Conservation (phyloP, 2,888 invertebrate genomes). For the Chromoteleia sp. region DNA sequence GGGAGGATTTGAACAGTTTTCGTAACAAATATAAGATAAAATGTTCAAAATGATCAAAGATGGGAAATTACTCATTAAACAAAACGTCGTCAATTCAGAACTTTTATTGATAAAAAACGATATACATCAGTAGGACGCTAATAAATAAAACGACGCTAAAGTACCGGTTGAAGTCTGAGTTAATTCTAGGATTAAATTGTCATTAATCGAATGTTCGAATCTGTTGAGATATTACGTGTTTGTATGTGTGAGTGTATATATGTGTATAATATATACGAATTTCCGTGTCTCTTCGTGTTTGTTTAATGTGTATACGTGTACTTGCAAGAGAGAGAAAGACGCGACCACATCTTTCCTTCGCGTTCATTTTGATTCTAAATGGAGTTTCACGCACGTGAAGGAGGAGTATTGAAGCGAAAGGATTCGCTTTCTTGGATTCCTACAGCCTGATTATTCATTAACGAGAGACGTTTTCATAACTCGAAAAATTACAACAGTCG, state of each 20-base stretch:
- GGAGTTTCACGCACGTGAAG: slow-evolving; percentile 61
- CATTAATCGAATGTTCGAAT: slow-evolving; percentile 47
- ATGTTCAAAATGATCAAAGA: neutral
- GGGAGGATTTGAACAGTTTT: too few relatives aligned
- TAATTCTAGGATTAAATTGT: slow-evolving; percentile 63
- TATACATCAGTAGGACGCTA: slow-evolving; percentile 63
- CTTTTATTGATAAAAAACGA: slow-evolving; percentile 69
- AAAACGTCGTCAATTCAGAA: slow-evolving; percentile 46
- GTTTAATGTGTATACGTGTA: slow-evolving; percentile 24
- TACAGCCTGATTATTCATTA: slow-evolving; percentile 64
- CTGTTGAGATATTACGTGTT: slow-evolving; percentile 28
- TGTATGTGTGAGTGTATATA: slow-evolving; percentile 22
- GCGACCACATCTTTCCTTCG: slow-evolving; percentile 25
- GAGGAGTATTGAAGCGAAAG: slow-evolving; percentile 64
- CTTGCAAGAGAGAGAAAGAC: slow-evolving; percentile 32
- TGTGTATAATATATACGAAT: slow-evolving; percentile 12
- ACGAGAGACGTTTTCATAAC: slow-evolving; percentile 58
- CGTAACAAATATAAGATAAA: too few relatives aligned
- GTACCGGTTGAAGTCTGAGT: slow-evolving; percentile 48
- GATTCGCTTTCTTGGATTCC: slow-evolving; percentile 66
- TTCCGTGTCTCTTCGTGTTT: slow-evolving; percentile 12
- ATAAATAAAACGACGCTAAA: slow-evolving; percentile 67
- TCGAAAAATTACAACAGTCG: slow-evolving; percentile 62
- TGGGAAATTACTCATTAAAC: too few relatives aligned
- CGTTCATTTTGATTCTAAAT: slow-evolving; percentile 62